phyloP scores from a whole-genome alignment of 92 coral and sea anemone species.

The Phenganax stokvisi region DNA sequence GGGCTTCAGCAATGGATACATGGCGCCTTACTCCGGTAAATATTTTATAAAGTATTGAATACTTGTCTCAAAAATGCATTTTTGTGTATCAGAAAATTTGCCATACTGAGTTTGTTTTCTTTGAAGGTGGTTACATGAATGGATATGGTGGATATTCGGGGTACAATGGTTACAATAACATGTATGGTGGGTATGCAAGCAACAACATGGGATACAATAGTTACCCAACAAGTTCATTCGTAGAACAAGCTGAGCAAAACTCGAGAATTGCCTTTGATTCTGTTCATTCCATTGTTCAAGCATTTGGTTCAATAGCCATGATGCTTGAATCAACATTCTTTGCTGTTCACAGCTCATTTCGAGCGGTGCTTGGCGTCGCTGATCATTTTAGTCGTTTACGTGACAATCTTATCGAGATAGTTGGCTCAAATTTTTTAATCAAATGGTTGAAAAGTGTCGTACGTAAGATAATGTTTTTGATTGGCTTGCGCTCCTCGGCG shows the following conservation, averaged over 20 bases:
- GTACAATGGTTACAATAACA: conserved; percentile 61
- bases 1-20: conserved; percentile 28
- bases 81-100: background rate
- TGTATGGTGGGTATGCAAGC: conserved; percentile 54
- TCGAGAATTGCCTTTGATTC: conserved; percentile 92
- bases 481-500: conserved; percentile 56
- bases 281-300: conserved; percentile 89
- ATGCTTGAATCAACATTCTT: conserved; percentile 96
- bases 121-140: conserved; percentile 57
- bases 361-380: conserved; percentile 91
- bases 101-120: background rate
- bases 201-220: conserved; percentile 48
- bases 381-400: conserved; percentile 90
- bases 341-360: conserved; percentile 82
- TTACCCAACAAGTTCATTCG: conserved; percentile 63
- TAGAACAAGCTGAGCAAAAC: conserved; percentile 84
- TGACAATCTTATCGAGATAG: conserved; percentile 62
- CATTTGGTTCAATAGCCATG: conserved; percentile 97
- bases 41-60: background rate
- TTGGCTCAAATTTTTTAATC: conserved; percentile 74
- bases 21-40: conserved; percentile 12
- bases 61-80: background rate
- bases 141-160: conserved; percentile 58
- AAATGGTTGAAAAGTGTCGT: conserved; percentile 60
- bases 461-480: conserved; percentile 56